Base-by-base conservation (phyloP, 2,888 invertebrate species). In the Lycia hirtaria region DNA sequence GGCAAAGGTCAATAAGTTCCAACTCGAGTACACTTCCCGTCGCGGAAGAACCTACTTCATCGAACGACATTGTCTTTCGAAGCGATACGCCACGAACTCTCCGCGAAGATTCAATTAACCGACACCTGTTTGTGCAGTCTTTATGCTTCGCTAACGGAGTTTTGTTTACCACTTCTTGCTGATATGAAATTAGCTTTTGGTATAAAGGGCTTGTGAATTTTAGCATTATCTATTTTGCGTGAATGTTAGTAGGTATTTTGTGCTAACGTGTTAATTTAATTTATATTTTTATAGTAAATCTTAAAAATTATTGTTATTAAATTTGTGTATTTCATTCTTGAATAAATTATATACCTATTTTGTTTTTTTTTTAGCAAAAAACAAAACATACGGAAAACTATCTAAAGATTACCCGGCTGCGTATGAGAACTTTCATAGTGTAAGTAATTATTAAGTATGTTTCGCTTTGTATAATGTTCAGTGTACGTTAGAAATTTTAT, bases 21-120 rank as follows among this genome's bases (percentile, higher is more conserved):
- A 32, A 24, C 41, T 49, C 19, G 12, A 58, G 49, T 32, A 54
- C 38, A 40, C 50, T 58, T 54, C 47, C 51, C 30, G 17, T 17
- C 33, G 32, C 37, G 35, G 33, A 43, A 47, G 45, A 53, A 56
- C 45, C 32, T 49, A 49, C 53, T 58, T 56, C 58, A 59, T 48
- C 52, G 35, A 37, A 43, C 64, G 40, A 56, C 48, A 61, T 64
- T 64, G 61, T 65, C 65, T 65, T 57, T 24, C 37, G 60, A 58
- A 64, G 67, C 62, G 73, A 70, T 72, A 70, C 69, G 70, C 67
- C 69, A 70, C 63, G 65, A 64, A 62, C 60, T 64, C 50, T 17
- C 51, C 50, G 33, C 49, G 60, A 63, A 61, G 60, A 66, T 69
- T 66, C 65, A 69, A 68, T 69, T 65, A 68, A 62, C 62, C 37